Conservation (phyloP, 2,797 vertebrate genomes). For the Ctenosaura bakeri region DNA sequence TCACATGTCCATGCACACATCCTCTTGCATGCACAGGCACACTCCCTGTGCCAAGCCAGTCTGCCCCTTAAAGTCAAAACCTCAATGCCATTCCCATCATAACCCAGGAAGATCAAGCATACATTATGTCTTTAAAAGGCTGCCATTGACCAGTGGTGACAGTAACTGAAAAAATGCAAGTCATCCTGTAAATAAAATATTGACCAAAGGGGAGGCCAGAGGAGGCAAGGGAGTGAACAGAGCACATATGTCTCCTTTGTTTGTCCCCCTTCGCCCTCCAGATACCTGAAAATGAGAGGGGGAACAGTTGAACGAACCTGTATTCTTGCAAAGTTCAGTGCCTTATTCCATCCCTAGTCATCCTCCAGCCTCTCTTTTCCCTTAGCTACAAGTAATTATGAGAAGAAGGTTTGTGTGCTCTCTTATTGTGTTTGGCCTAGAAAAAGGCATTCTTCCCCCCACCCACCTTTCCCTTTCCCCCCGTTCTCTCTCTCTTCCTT, state of each 20-base stretch:
- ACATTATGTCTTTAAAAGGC: conserved; percentile 15
- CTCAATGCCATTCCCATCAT: neutral
- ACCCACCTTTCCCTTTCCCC: neutral
- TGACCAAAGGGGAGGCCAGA: neutral
- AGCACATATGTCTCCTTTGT: neutral
- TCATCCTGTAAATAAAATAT: neutral
- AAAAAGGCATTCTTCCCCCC: conserved; percentile 53
- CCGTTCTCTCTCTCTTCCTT: conserved; percentile 27
- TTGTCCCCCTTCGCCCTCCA: conserved; percentile 21
- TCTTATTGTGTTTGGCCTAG: conserved; percentile 73
- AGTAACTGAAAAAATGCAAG: conserved; percentile 47
- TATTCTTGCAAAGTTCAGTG: neutral
- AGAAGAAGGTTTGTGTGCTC: conserved; percentile 71
- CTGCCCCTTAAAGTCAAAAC: conserved; percentile 52
- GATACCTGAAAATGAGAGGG: conserved; percentile 44
- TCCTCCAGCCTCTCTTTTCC: conserved; percentile 58
- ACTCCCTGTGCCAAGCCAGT: conserved; percentile 39
- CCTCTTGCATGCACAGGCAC: neutral
- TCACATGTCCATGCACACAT: neutral
- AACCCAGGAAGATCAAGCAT: neutral
- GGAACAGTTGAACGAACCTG: neutral
- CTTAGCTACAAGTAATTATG: conserved; percentile 75
- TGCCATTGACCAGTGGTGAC: conserved; percentile 22
- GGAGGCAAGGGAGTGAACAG: conserved; percentile 26
- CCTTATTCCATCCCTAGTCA: neutral